phyloP scores from a whole-genome alignment of 2,797 vertebrate genomes.

The Heteromormyrus szaboi region DNA sequence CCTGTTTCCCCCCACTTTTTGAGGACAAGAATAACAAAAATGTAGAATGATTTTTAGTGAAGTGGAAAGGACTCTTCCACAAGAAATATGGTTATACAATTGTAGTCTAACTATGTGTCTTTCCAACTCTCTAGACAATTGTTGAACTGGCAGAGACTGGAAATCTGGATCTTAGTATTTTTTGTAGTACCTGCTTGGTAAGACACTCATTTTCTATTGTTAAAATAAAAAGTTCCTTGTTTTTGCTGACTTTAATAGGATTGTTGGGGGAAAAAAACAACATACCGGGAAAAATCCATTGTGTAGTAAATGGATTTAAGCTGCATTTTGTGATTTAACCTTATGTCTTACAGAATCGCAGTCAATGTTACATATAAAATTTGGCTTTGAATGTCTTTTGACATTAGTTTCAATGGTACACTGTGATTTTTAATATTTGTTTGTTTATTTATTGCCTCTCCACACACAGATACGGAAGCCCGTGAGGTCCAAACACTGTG shows the following conservation, averaged over 20 bases:
- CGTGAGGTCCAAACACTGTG: conserved; percentile 96
- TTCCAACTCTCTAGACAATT: conserved; percentile 72
- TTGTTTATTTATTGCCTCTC: background rate
- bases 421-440: background rate
- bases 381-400: background rate
- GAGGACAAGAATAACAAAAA: background rate
- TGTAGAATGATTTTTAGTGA: background rate
- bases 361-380: background rate
- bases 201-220: conserved; percentile 20
- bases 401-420: background rate
- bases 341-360: background rate
- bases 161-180: conserved; percentile 96
- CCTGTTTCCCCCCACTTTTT: background rate
- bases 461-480: conserved; percentile 88
- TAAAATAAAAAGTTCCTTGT: background rate
- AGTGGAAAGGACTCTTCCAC: background rate
- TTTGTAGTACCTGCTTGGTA: conserved; percentile 99
- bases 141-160: conserved; percentile 97
- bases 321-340: background rate
- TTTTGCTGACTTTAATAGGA: background rate
- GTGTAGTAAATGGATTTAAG: background rate
- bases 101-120: background rate
- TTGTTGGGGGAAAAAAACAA: background rate
- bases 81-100: background rate
- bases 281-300: background rate